phyloP scores from a whole-genome alignment of 2,113 vertebrate species.

The Chrysochloris asiatica region DNA sequence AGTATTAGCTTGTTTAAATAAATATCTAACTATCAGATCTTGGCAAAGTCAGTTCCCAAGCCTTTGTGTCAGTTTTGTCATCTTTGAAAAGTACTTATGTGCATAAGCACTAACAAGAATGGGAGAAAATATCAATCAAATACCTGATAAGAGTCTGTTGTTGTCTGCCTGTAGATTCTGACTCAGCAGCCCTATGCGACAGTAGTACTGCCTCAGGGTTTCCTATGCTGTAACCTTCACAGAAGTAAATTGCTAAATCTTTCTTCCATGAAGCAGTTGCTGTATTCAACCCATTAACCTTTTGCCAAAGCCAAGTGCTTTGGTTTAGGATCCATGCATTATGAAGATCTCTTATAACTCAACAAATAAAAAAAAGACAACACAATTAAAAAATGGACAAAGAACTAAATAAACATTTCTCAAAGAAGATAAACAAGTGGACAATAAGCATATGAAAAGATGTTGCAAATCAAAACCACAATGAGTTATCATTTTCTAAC shows the following conservation, averaged over 20 bases:
- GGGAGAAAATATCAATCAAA: conserved; percentile 33
- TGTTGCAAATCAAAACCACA: background rate
- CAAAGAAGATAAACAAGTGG: background rate
- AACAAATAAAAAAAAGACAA: background rate
- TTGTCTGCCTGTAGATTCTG: background rate
- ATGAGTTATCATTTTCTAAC: background rate
- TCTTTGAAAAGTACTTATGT: background rate
- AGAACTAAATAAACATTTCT: conserved; percentile 2
- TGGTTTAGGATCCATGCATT: conserved; percentile 1
- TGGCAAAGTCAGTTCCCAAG: background rate
- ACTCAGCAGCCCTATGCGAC: background rate
- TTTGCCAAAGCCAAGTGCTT: background rate
- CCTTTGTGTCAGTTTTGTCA: background rate
- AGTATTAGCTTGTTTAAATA: conserved; percentile 37
- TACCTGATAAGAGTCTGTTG: background rate
- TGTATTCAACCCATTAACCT: background rate
- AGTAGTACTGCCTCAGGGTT: background rate
- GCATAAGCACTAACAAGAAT: background rate
- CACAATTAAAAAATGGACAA: background rate
- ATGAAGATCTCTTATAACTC: conserved; percentile 3
- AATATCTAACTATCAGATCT: too few relatives aligned
- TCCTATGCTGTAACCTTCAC: background rate
- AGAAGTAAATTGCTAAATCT: background rate
- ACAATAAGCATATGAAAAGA: conserved; percentile 10
- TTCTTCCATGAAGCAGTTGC: too few relatives aligned